Evolutionary conservation across 2,888 invertebrate genomes (phyloP).

Genomic region (Acleris sparsana): DNA sequence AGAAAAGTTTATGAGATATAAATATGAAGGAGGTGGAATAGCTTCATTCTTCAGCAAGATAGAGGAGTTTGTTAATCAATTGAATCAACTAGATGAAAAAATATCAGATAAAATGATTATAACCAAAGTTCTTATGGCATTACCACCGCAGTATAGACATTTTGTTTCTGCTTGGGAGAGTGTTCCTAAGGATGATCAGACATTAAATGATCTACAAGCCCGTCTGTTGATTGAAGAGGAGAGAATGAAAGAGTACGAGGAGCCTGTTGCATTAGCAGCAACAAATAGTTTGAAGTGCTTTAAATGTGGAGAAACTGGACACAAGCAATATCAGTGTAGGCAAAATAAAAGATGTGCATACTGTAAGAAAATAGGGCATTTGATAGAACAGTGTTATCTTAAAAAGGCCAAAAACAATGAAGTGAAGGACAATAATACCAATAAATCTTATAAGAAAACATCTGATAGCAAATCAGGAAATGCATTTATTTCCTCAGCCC

Average conservation of each 20-base stretch:
- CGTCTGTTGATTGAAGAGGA: not conserved
- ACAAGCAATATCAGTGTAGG: too few relatives aligned
- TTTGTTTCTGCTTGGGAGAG: not conserved
- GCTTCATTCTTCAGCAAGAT: not conserved
- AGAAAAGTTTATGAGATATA: slow-evolving; percentile 6
- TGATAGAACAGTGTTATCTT: too few relatives aligned
- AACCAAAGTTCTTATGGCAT: not conserved
- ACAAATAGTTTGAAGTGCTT: not conserved
- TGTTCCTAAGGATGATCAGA: not conserved
- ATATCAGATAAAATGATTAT: not conserved
- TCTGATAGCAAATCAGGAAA: not conserved
- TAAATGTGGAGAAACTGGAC: not conserved
- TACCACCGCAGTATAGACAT: not conserved
- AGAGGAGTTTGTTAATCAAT: not conserved
- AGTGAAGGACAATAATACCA: too few relatives aligned
- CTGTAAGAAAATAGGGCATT: too few relatives aligned
- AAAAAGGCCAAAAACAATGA: too few relatives aligned
- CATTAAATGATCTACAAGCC: not conserved
- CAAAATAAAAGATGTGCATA: too few relatives aligned
- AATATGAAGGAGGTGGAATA: slow-evolving; percentile 4
- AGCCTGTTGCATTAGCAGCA: too few relatives aligned
- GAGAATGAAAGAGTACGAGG: not conserved
- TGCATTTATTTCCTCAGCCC: not conserved
- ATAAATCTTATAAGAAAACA: too few relatives aligned
- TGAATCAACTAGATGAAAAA: not conserved